A percentile compares a stretch with the other conserved stretches of the same genome.
Evolutionary conservation across 2,113 vertebrate species (phyloP).

Genomic region (Romanogobio albipinnatus): DNA sequence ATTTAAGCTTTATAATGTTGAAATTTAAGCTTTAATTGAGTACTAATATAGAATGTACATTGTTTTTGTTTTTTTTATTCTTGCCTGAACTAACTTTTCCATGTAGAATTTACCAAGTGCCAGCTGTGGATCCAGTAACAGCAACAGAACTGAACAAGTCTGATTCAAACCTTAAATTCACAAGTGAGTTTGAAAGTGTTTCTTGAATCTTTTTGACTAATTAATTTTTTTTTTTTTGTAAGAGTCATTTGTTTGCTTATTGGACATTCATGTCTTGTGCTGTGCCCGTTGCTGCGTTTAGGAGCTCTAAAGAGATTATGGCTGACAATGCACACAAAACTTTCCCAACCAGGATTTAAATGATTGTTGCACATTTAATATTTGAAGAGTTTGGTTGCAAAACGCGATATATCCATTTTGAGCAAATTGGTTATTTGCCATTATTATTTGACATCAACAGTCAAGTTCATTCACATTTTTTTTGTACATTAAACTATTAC

Average conservation of each 20-base stretch:
- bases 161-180: neutral
- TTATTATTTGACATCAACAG: too few relatives aligned
- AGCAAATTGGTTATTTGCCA: too few relatives aligned
- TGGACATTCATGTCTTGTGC: neutral
- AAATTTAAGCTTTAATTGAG: too few relatives aligned
- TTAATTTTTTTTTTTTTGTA: neutral
- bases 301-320: neutral
- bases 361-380: neutral
- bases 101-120: neutral
- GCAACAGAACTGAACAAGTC: neutral
- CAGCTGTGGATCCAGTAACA: too few relatives aligned
- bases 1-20: too few relatives aligned
- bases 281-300: neutral
- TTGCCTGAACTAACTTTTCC: too few relatives aligned
- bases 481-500: too few relatives aligned
- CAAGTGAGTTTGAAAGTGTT: neutral
- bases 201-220: neutral
- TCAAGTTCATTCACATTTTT: too few relatives aligned
- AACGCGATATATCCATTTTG: too few relatives aligned
- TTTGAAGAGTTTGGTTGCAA: too few relatives aligned
- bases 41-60: too few relatives aligned
- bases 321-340: neutral
- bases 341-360: neutral
- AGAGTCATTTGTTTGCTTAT: neutral
- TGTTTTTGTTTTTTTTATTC: too few relatives aligned